Evolutionary conservation across 2,888 invertebrate genomes (phyloP).

Genomic region (Aquatica leii): DNA sequence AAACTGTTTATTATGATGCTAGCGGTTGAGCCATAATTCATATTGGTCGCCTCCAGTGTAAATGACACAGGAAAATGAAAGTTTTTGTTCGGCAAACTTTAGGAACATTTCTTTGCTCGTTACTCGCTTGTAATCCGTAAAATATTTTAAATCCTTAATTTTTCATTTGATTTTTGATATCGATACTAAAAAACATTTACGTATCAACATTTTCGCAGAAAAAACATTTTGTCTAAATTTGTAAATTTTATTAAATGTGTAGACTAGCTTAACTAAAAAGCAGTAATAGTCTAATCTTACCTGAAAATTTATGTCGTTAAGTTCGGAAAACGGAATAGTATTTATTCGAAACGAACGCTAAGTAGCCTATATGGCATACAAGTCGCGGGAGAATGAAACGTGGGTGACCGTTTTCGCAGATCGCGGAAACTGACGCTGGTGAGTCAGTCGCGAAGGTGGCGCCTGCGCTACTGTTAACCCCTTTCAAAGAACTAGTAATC

Average conservation of each 20-base stretch:
- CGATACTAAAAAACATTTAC: no score
- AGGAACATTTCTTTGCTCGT: conserved; percentile 17
- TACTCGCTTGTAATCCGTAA: conserved; percentile 14
- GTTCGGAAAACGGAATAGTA: neutral
- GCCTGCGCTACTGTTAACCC: conserved; percentile 28
- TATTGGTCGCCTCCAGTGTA: conserved; percentile 24
- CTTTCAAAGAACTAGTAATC: conserved; percentile 37
- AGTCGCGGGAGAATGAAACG: conserved; percentile 17
- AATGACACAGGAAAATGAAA: conserved; percentile 33
- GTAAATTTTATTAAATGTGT: neutral
- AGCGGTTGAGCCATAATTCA: conserved; percentile 27
- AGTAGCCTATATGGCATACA: conserved; percentile 13
- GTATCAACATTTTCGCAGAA: no score
- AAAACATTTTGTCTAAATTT: neutral
- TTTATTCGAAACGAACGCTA: conserved; percentile 8
- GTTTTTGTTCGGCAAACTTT: conserved; percentile 22
- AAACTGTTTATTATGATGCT: conserved; percentile 29
- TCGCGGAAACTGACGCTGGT: conserved; percentile 34
- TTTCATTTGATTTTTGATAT: no score
- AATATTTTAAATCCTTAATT: conserved; percentile 10
- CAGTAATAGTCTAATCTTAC: conserved; percentile 9
- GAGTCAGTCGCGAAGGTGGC: conserved; percentile 28
- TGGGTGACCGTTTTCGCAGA: conserved; percentile 19
- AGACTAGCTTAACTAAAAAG: no score
- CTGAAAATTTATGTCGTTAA: conserved; percentile 2